phyloP scores from a whole-genome alignment of 1,140 invertebrate genomes.

The Ips typographus region DNA sequence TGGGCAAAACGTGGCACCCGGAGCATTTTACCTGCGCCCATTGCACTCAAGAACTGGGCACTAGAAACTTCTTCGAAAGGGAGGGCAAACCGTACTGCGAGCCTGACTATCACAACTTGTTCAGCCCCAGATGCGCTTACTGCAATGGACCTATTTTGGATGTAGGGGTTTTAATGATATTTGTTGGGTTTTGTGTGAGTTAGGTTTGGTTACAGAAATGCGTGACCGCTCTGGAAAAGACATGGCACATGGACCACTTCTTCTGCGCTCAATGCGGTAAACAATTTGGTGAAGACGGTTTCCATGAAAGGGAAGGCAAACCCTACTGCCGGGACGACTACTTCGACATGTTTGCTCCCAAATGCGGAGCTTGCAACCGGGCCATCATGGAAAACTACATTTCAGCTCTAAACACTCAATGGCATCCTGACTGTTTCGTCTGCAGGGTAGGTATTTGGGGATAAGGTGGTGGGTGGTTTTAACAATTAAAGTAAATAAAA shows the following conservation, averaged over 20 bases:
- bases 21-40: constrained; percentile 98
- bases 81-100: constrained; percentile 97
- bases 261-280: constrained; percentile 98
- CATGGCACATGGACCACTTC: constrained; percentile 99
- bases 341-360: constrained; percentile 98
- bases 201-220: constrained; percentile 81
- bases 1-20: constrained; percentile 99
- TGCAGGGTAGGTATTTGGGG: constrained; percentile 84
- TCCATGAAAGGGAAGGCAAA: constrained; percentile 92
- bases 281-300: constrained; percentile 95
- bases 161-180: constrained; percentile 60
- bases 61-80: constrained; percentile 97
- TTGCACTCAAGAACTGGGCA: constrained; percentile 94
- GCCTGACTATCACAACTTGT: constrained; percentile 96
- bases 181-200: not conserved
- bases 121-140: constrained; percentile 96
- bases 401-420: constrained; percentile 94
- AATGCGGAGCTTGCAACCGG: constrained; percentile 94
- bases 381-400: constrained; percentile 99
- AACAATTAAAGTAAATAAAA: not conserved
- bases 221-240: constrained; percentile 96
- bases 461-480: not conserved
- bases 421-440: constrained; percentile 99
- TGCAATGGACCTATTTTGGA: constrained; percentile 98
- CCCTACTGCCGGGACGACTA: constrained; percentile 95